These are phyloP conservation scores for Asbolus verrucosus DNA, from an alignment of 1,140 invertebrate species.

Conservation along the genomic window DNA sequence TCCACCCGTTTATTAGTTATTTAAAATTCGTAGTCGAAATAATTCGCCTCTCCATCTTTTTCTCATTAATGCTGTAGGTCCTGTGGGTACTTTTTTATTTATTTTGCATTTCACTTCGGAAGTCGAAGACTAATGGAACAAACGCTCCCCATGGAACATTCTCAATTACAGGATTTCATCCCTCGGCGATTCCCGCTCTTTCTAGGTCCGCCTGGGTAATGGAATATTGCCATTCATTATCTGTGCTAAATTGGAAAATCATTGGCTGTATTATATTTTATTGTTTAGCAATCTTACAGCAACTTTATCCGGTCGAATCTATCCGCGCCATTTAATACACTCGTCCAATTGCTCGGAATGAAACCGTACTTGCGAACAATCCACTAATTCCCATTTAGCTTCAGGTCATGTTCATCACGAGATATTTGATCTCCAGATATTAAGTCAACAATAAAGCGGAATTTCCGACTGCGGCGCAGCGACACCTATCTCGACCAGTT, in stretches of 20 bases:
- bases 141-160: constrained; percentile 52
- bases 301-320: constrained; percentile 30
- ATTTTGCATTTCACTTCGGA: constrained; percentile 49
- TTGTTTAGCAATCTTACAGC: constrained; percentile 44
- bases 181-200: constrained; percentile 49
- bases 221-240: constrained; percentile 53
- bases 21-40: not conserved
- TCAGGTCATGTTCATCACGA: constrained; percentile 30
- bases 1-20: constrained; percentile 1
- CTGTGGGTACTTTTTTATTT: constrained; percentile 47
- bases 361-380: constrained; percentile 30
- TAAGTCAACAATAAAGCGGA: not conserved
- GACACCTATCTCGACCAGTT: not conserved
- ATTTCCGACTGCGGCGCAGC: not conserved
- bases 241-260: constrained; percentile 51
- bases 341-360: constrained; percentile 28
- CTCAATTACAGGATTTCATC: constrained; percentile 53
- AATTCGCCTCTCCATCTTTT: constrained; percentile 8
- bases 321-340: constrained; percentile 27
- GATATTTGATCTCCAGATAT: constrained; percentile 22
- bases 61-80: constrained; percentile 42
- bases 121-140: constrained; percentile 53
- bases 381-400: constrained; percentile 37
- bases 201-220: constrained; percentile 43
- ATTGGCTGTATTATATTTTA: constrained; percentile 51